Conservation (phyloP, 1,140 invertebrate genomes). For the Andricus grossulariae region DNA sequence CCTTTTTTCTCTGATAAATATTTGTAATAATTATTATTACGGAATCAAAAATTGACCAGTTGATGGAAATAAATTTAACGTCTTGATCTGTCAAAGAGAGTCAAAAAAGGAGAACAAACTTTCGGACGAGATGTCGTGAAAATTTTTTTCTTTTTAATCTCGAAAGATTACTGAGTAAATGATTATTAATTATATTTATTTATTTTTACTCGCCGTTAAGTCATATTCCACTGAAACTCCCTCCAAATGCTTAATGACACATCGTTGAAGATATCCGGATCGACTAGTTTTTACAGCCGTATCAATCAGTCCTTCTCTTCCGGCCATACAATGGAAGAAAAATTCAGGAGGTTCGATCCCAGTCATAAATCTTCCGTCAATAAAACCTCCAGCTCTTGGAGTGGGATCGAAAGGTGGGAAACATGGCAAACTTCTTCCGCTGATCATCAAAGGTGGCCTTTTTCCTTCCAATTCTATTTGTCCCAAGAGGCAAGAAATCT, state of each 20-base stretch:
- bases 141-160: too few relatives aligned
- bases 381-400: constrained; percentile 96
- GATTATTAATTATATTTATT: too few relatives aligned
- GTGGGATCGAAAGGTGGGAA: constrained; percentile 93
- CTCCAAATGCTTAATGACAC: constrained; percentile 98
- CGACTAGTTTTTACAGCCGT: constrained; percentile 95
- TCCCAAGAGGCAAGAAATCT: constrained; percentile 97
- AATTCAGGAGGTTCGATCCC: constrained; percentile 98
- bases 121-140: too few relatives aligned
- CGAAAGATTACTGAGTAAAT: not conserved
- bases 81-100: too few relatives aligned
- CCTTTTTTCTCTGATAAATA: too few relatives aligned
- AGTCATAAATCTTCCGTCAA: constrained; percentile 96
- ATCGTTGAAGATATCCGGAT: constrained; percentile 98
- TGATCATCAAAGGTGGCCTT: constrained; percentile 95
- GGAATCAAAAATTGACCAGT: too few relatives aligned
- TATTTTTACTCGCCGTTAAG: constrained; percentile 86
- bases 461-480: constrained; percentile 99
- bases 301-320: constrained; percentile 94
- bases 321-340: constrained; percentile 99
- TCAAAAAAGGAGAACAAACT: too few relatives aligned
- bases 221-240: constrained; percentile 94
- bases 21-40: too few relatives aligned
- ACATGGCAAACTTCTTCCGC: constrained; percentile 93
- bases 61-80: too few relatives aligned